Percentiles rank a stretch among this genome's conserved stretches.
Evolutionary conservation across 2,113 vertebrate species (phyloP).

Genomic region (Sialia sialis): DNA sequence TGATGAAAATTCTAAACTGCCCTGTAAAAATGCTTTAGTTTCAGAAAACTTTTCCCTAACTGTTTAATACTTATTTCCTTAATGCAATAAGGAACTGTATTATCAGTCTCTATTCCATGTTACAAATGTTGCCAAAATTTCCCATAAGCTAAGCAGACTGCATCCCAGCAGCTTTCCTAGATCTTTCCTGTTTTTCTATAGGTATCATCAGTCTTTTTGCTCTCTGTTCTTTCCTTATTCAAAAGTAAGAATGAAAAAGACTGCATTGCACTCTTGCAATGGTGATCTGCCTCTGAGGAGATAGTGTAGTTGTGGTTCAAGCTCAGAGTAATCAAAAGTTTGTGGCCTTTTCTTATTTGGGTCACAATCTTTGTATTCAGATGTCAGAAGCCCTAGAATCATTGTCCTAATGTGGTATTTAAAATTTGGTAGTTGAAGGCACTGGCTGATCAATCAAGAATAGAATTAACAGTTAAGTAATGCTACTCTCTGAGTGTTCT

Average conservation of each 20-base stretch:
- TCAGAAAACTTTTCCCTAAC: background rate
- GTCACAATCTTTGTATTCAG: background rate
- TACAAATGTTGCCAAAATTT: background rate
- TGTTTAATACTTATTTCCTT: background rate
- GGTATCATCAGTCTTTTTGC: background rate
- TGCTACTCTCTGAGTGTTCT: background rate
- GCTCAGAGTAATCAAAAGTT: background rate
- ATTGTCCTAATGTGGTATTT: background rate
- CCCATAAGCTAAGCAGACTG: background rate
- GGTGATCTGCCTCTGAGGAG: background rate
- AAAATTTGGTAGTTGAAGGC: background rate
- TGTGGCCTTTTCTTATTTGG: background rate
- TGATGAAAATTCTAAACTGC: background rate
- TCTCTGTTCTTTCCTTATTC: background rate
- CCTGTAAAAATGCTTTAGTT: background rate
- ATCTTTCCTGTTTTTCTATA: background rate
- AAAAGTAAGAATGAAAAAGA: background rate
- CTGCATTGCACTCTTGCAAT: background rate
- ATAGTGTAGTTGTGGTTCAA: background rate
- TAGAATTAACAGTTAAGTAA: background rate
- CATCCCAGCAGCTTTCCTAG: background rate
- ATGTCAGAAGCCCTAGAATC: background rate
- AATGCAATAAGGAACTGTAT: background rate
- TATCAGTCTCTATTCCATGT: background rate
- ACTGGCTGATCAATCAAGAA: background rate